Evolutionary conservation across 1,140 invertebrate genomes (phyloP).

Genomic region (Ectropis grisescens): DNA sequence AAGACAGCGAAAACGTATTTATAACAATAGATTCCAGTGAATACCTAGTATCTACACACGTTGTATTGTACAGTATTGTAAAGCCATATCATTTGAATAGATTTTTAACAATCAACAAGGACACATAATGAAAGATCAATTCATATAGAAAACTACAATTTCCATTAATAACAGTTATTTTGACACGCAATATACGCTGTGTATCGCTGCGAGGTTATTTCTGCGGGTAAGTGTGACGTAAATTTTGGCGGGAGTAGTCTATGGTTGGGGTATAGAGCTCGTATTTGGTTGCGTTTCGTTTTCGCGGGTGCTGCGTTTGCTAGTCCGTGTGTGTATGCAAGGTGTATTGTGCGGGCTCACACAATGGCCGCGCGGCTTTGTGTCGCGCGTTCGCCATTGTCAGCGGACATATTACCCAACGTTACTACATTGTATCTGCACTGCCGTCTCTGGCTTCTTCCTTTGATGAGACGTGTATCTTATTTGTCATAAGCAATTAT

Average conservation of each 20-base stretch:
- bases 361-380: slow-evolving; percentile 57
- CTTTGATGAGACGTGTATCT: slow-evolving; percentile 41
- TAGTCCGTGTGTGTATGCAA: slow-evolving; percentile 45
- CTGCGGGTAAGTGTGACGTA: slow-evolving; percentile 8
- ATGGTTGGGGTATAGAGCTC: slow-evolving; percentile 15
- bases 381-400: slow-evolving; percentile 58
- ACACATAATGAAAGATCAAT: slow-evolving; percentile 20
- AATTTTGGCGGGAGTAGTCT: no score
- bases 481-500: no score
- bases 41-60: no score
- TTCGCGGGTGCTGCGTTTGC: neutral
- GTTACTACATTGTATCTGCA: slow-evolving; percentile 59
- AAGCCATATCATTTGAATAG: no score
- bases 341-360: slow-evolving; percentile 58
- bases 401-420: slow-evolving; percentile 61
- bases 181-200: slow-evolving; percentile 27
- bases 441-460: slow-evolving; percentile 47
- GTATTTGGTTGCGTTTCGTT: slow-evolving; percentile 22
- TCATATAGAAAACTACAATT: slow-evolving; percentile 28
- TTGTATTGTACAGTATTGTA: no score
- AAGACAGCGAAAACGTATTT: no score
- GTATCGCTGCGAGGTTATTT: slow-evolving; percentile 8
- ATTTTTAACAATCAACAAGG: slow-evolving; percentile 16
- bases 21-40: no score
- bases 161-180: slow-evolving; percentile 36